Evolutionary conservation across 2,797 vertebrate genomes (phyloP), one percentile per base, ranked within the genome.

Genomic region (Tadarida brasiliensis): DNA sequence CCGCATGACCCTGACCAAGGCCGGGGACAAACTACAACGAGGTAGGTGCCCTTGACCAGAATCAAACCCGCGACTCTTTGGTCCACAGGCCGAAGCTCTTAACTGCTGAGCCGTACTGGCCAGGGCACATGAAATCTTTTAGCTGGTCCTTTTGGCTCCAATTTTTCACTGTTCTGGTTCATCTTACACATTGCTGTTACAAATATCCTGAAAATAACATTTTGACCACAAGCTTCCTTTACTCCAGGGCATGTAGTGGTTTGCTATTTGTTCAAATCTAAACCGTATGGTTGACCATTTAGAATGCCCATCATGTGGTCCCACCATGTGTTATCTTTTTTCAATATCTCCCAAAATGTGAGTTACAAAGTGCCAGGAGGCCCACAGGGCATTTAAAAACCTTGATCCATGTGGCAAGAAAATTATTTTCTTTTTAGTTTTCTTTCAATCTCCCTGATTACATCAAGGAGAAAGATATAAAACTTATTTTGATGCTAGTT

Each of bases 401-500:
- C 19, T 83, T 57, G 24, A 59, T 76, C 35, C 35, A 61, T 4
- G 5, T 71, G 33, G 39, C 78, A 77, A 86, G 74, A 89, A 61
- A 89, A 59, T 78, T 56, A 28, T 77, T 95, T 92, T 30, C 47
- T 94, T 89, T 93, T 85, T 22, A 70, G 77, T 35, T 94, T 30
- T 76, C 59, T 87, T 76, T 94, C 59, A 54, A 1, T 92, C 47
- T 81, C 71, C 22, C 17, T 33, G 63, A 54, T 90, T 54, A 87
- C 39, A 61, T 47, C 39, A 68, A 93, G 22, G 26, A 84, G 61
- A 93, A 92, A 86, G 28, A 35, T 11, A n/a, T 63, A 61, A 65
- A 30, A 70, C 6, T 51, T 78, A 82, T 57, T 28, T 28, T 59
- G 30, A 74, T 70, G 76, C 39, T 47, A 19, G 19, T 39, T 49